Percentiles rank a stretch among this genome's conserved stretches.
These are phyloP conservation scores for Taurulus bubalis DNA, from an alignment of 2,113 vertebrate genomes.

Conservation along the genomic window DNA sequence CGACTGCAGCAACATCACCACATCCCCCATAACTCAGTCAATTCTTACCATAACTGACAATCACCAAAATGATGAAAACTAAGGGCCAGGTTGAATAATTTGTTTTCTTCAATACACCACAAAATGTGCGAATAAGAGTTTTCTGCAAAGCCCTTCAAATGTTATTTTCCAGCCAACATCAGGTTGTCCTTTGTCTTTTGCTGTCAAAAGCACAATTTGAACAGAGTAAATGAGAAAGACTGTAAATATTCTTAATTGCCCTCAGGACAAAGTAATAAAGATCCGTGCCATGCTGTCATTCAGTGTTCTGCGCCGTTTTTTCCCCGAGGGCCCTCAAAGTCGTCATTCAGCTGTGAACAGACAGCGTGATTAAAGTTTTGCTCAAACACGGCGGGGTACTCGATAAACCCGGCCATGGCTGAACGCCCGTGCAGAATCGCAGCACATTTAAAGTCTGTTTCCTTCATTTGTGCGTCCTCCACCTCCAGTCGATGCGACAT, in stretches of 20 bases:
- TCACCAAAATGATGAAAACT: constrained; percentile 11
- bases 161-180: constrained; percentile 19
- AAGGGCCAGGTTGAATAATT: constrained; percentile 19
- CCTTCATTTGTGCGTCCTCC: constrained; percentile 25
- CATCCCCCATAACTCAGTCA: not conserved
- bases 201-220: constrained; percentile 30
- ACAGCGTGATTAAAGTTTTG: constrained; percentile 62
- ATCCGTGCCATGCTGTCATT: constrained; percentile 26
- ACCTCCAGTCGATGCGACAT: not conserved
- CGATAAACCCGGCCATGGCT: constrained; percentile 57
- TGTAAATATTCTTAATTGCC: constrained; percentile 59
- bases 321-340: constrained; percentile 36
- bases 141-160: not conserved
- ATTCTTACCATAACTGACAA: not conserved
- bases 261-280: constrained; percentile 60
- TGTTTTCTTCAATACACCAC: constrained; percentile 4
- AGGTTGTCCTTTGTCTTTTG: constrained; percentile 20
- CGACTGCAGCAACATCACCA: not conserved
- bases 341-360: constrained; percentile 64
- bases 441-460: constrained; percentile 27
- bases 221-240: constrained; percentile 50
- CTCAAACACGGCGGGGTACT: constrained; percentile 41
- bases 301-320: not conserved
- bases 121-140: not conserved
- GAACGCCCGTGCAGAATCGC: constrained; percentile 24